These are phyloP conservation scores for Gila orcuttii DNA, from an alignment of 2,113 vertebrate genomes.

Conservation along the genomic window DNA sequence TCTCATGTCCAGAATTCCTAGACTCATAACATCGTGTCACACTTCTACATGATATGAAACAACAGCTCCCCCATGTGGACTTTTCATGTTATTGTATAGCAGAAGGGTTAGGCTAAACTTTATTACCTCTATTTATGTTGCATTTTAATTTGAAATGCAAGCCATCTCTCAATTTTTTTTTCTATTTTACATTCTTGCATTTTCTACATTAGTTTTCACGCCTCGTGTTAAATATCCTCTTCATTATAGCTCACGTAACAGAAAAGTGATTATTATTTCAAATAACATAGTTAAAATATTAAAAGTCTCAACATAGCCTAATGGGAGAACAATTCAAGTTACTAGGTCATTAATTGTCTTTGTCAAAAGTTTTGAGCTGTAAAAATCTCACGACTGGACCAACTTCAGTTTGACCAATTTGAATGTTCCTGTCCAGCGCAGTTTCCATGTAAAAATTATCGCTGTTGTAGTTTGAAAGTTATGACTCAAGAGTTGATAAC, in stretches of 20 bases:
- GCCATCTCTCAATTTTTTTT: too few species aligned
- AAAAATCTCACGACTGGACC: not conserved
- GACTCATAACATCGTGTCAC: not conserved
- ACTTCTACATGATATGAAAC: not conserved
- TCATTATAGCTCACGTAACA: not conserved
- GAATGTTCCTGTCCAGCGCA: not conserved
- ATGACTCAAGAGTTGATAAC: slow-evolving; percentile 4
- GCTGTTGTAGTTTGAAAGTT: not conserved
- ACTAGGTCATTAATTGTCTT: not conserved
- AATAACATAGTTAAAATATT: not conserved
- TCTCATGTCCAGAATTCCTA: not conserved
- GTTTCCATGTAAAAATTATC: not conserved
- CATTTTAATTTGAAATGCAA: not conserved
- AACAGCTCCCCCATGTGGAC: slow-evolving; percentile 19
- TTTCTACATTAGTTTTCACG: not conserved
- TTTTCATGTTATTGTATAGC: too few species aligned
- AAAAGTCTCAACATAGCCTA: not conserved
- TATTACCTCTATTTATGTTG: not conserved
- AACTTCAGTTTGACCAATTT: not conserved
- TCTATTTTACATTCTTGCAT: not conserved
- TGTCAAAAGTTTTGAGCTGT: not conserved
- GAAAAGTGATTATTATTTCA: not conserved
- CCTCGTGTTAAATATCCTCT: not conserved
- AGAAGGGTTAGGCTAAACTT: not conserved
- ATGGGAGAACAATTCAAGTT: not conserved